Conservation (phyloP, 2,797 vertebrate genomes). For the Emydoidea blandingii region DNA sequence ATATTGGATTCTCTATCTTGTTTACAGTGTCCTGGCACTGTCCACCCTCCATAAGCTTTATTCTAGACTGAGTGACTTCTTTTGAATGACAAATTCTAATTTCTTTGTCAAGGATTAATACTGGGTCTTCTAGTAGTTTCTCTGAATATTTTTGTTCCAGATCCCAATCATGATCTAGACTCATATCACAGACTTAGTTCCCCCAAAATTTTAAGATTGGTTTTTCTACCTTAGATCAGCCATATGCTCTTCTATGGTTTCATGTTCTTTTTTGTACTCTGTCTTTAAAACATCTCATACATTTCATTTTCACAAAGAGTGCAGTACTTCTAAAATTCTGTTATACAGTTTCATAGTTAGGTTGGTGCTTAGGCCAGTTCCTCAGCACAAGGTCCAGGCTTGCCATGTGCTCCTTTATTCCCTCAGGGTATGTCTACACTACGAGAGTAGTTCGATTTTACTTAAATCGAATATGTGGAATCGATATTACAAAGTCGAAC, state of each 20-base stretch:
- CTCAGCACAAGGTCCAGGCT: background rate
- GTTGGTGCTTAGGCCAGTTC: background rate
- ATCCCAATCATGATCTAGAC: background rate
- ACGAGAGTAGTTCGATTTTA: no score
- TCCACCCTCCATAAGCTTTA: no score
- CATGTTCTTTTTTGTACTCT: background rate
- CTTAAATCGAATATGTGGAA: no score
- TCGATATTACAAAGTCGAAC: no score
- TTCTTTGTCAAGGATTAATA: background rate
- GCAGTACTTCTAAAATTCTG: background rate
- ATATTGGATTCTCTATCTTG: no score
- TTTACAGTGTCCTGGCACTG: no score
- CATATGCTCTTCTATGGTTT: background rate
- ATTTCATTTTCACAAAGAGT: background rate
- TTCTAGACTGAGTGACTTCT: no score
- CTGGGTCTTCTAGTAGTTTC: background rate
- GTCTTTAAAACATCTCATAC: background rate
- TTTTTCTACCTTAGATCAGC: background rate
- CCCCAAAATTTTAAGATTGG: background rate
- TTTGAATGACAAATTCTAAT: background rate
- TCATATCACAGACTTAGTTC: background rate
- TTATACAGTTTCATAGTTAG: background rate
- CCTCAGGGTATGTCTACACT: no score
- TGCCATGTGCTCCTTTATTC: background rate
- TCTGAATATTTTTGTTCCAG: background rate